Evolutionary conservation across 2,113 vertebrate genomes (phyloP), one percentile per base, ranked within the genome.

Genomic region (Protobothrops flavoviridis): DNA sequence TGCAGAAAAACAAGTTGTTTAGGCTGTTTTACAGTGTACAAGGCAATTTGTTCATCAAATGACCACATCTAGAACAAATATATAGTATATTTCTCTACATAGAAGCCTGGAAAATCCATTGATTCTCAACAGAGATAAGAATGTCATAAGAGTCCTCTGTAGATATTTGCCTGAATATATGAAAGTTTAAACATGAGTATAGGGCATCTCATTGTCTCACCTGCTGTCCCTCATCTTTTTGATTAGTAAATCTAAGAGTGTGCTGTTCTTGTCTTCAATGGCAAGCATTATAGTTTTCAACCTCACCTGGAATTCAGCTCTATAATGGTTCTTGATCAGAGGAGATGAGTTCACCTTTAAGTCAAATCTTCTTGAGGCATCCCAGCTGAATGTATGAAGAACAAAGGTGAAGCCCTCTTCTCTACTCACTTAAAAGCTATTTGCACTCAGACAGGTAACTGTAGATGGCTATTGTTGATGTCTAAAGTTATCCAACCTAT

Each of bases 1-100:
- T 52, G 59, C 97, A 95, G 17, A 95, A 93, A 89, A 48, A 88
- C 1, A 29, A 90, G 17, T 6, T 95, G 85, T 96, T 97, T 92
- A 95, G 85, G 94, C 93, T 97, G 96, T 95, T 92, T 0, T 48
- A 21, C 45, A 90, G n/a, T 10, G 95, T 94, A 5, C 20, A 90
- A 93, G 89, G 94, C 85, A 95, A 95, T 93, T 64, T 85, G 29
- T 6, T 7, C 0, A 74, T 90, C 94, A 95, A 97, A 56, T 26
- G 89, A 94, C 43, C 94, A 93, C 95, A 55, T 85, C 48, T 90
- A 87, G 89, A 21, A 93, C 13, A 94, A 81, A 87, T 91, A 90
- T 91, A 94, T 45, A 7, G 23, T 93, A 10, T 69, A 93, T 91
- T 64, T 93, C 89, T 17, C 88, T 90, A 93, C 85, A 39, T 48